These are phyloP conservation scores for Pelochelys cantorii DNA, from an alignment of 2,797 vertebrate species.

Conservation along the genomic window DNA sequence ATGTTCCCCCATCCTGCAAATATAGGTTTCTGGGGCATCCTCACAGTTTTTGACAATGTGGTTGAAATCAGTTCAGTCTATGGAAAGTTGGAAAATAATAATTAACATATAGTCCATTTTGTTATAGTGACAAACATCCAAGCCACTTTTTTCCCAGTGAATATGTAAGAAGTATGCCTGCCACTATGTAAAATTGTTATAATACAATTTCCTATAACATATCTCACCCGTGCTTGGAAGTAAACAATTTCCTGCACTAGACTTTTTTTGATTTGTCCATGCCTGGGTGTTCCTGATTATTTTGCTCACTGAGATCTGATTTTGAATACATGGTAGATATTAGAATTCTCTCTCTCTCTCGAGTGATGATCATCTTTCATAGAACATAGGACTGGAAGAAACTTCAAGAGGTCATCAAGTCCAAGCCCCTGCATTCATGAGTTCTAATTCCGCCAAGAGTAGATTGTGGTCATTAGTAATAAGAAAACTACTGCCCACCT, in stretches of 20 bases:
- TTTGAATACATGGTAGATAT: not conserved
- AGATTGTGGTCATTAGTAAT: not conserved
- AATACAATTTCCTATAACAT: not conserved
- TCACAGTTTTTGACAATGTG: not conserved
- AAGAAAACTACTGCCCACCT: not conserved
- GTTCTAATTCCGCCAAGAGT: not conserved
- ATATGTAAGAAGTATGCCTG: not conserved
- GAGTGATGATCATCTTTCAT: not conserved
- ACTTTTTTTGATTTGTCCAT: not conserved
- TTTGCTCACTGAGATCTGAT: not conserved
- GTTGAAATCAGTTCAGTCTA: not conserved
- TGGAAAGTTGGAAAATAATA: not conserved
- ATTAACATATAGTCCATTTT: not conserved
- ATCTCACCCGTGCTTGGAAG: not conserved
- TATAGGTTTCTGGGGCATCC: not conserved
- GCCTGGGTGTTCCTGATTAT: not conserved
- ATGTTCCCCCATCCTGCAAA: not conserved
- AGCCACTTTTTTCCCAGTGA: not conserved
- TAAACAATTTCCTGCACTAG: not conserved
- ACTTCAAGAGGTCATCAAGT: no score
- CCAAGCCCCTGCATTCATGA: not conserved
- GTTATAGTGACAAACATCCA: not conserved
- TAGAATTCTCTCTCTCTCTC: not conserved
- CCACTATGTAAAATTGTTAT: not conserved
- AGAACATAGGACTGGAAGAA: no score